Evolutionary conservation across 2,888 invertebrate species (phyloP).

Genomic region (Pycnomerus fuliginosus): DNA sequence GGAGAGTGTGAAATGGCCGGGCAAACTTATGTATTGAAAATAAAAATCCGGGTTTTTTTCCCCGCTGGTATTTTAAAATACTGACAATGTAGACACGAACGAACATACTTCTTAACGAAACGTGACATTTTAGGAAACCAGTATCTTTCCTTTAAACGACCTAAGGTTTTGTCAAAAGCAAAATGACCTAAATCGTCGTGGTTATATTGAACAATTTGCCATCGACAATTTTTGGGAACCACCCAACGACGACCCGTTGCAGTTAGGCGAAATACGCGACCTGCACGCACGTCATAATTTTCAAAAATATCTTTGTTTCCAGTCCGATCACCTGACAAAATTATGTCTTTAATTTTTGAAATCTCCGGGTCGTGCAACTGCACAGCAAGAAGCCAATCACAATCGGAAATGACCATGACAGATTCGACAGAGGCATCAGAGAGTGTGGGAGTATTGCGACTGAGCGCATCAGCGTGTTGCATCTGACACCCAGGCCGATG

Average conservation of each 20-base stretch:
- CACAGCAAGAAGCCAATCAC: not conserved
- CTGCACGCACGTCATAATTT: not conserved
- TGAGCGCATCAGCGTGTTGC: not conserved
- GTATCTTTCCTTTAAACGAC: not conserved
- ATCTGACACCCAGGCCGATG: not conserved
- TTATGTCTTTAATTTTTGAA: not conserved
- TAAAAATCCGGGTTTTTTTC: not conserved
- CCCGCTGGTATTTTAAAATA: not conserved
- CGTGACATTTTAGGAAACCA: not conserved
- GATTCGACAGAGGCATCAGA: not conserved
- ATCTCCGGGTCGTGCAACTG: not conserved
- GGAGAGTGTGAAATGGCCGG: not conserved
- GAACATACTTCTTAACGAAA: not conserved
- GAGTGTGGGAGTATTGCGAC: not conserved
- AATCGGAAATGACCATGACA: not conserved
- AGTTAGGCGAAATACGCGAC: not conserved
- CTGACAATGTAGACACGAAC: not conserved
- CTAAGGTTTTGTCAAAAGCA: not conserved
- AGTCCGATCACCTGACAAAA: not conserved
- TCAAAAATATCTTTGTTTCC: not conserved
- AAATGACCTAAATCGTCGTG: slow-evolving; percentile 2
- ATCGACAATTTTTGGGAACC: not conserved
- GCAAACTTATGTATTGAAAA: not conserved
- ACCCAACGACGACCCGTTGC: slow-evolving; percentile 1
- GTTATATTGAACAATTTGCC: not conserved